Evolutionary conservation across 2,888 invertebrate species (phyloP), one percentile per base, ranked within the genome.

Genomic region (Diogma glabrata): DNA sequence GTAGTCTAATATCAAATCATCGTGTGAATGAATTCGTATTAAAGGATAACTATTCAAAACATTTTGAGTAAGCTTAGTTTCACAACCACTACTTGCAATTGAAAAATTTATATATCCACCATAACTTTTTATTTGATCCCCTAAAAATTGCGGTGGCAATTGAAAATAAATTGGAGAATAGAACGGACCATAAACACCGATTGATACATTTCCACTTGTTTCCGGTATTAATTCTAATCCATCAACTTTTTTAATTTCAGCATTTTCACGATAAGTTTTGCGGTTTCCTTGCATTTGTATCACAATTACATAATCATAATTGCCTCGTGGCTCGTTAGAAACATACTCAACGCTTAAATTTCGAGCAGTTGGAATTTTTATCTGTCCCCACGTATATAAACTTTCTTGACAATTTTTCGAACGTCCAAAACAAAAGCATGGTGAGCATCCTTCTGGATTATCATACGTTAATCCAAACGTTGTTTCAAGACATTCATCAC

Each of bases 341-440:
- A 66, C 52, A 48, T 67, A 68, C 30, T 70, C 67, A 14, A 70
- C 61, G 52, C 67, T 68, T 3, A 79, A 59, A 55, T 76, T 76
- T 33, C 75, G 61, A 0, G 77, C 72, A 48, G 77, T 72, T 45
- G 76, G 71, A 54, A 79, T 75, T 61, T 82, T 77, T 36, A 87
- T 78, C 65, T 88, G 85, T 9, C 85, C 86, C 81, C 95, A 89
- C 1, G 86, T 81, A 54, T 87, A 80, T 22, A 79, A 77, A 1
- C 91, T 87, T 67, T 92, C 89, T 28, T 76, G 72, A 67, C 96
- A 97, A 50, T 76, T 76, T 4, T 80, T 75, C 47, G 87, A 84
- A 60, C 92, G 77, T 0, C 87, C 90, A 70, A 96, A 99, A 72
- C 97, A 99, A 75, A 94, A 97, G 69, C 97, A 99, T 53, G 85